Percentiles rank a stretch among this genome's conserved stretches.
Evolutionary conservation across 1,140 invertebrate genomes (phyloP).

Genomic region (Ectropis grisescens): DNA sequence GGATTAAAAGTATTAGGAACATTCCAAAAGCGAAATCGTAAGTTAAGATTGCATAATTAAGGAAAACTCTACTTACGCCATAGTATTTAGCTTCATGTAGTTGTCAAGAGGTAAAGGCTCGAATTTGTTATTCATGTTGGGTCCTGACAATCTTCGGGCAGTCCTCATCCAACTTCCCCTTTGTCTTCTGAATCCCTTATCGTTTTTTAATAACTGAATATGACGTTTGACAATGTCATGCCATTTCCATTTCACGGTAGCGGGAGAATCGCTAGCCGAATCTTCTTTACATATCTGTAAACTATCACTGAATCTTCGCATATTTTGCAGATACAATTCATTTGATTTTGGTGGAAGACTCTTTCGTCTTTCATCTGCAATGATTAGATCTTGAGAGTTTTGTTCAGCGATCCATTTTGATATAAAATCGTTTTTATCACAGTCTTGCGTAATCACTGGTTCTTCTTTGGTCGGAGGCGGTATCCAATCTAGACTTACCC

Average conservation of each 20-base stretch:
- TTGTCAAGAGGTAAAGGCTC: constrained; percentile 44
- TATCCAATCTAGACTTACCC: constrained; percentile 68
- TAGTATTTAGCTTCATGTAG: constrained; percentile 62
- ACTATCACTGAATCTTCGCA: constrained; percentile 70
- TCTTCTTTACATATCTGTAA: constrained; percentile 70
- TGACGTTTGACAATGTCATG: constrained; percentile 71
- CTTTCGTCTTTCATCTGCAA: constrained; percentile 58
- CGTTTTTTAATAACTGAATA: constrained; percentile 67
- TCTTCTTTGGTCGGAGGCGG: constrained; percentile 64
- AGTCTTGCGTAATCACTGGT: constrained; percentile 57
- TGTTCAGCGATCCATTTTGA: constrained; percentile 68
- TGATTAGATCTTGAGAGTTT: constrained; percentile 50
- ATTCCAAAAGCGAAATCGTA: neutral
- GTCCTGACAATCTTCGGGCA: constrained; percentile 59
- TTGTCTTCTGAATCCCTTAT: constrained; percentile 70
- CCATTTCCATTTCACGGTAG: constrained; percentile 69
- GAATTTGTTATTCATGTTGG: constrained; percentile 38
- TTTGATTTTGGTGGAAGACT: constrained; percentile 67
- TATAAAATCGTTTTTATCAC: constrained; percentile 69
- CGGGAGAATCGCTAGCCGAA: constrained; percentile 65
- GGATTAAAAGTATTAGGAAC: too few species aligned
- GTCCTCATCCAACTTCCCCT: constrained; percentile 72
- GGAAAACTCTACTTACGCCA: constrained; percentile 51
- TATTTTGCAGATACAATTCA: constrained; percentile 66
- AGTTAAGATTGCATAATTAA: too few species aligned